A percentile compares a stretch with the other conserved stretches of the same genome.
Evolutionary conservation across 2,888 invertebrate species (phyloP).

Genomic region (Amiota minor): DNA sequence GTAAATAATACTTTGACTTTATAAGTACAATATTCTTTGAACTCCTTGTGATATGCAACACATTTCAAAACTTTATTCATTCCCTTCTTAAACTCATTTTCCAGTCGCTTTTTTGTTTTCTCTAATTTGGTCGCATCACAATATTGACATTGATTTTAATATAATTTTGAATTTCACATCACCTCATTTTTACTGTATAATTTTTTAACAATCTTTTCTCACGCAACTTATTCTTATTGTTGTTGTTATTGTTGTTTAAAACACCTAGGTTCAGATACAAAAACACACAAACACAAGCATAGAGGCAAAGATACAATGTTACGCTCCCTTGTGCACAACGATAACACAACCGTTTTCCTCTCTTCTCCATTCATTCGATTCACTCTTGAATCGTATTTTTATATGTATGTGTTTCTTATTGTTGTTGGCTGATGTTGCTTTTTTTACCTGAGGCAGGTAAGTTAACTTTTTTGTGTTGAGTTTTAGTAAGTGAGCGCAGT

Average conservation of each 20-base stretch:
- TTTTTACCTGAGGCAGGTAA: slow-evolving; percentile 17
- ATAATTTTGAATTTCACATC: too few species aligned
- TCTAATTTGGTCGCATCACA: too few species aligned
- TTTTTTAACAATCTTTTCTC: slow-evolving; percentile 13
- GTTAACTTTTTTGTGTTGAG: slow-evolving; percentile 7
- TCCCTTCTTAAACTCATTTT: too few species aligned
- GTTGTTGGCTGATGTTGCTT: background rate
- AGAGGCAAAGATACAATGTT: too few species aligned
- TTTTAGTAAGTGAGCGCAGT: background rate
- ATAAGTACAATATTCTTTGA: too few species aligned
- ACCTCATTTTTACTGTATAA: background rate
- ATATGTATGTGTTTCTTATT: background rate
- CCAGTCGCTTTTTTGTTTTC: too few species aligned
- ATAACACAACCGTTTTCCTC: background rate
- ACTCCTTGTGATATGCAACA: too few species aligned
- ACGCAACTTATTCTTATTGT: slow-evolving; percentile 6
- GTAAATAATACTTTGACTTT: too few species aligned
- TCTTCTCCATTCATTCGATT: background rate
- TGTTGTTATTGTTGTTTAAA: slow-evolving; percentile 3
- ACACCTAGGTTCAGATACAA: background rate
- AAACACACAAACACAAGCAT: background rate
- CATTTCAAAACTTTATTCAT: too few species aligned
- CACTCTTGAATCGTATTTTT: background rate
- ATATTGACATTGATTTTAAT: too few species aligned
- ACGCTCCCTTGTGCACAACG: slow-evolving; percentile 3